phyloP scores from a whole-genome alignment of 2,888 invertebrate genomes.

The Scaptomyza parva region DNA sequence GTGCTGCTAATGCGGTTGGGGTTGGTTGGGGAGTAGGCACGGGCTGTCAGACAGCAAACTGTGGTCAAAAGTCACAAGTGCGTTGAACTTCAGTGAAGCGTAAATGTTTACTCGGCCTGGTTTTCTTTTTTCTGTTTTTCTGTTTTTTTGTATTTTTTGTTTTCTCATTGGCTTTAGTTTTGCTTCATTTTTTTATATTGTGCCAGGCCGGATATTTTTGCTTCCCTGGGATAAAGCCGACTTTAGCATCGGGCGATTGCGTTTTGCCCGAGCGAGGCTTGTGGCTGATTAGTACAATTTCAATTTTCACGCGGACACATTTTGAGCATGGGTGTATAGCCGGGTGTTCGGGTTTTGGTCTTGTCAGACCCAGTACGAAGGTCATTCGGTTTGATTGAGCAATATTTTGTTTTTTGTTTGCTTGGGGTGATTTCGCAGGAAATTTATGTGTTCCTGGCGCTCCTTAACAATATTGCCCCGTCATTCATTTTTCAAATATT shows the following conservation, averaged over 20 bases:
- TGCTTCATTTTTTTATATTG: slow-evolving; percentile 2
- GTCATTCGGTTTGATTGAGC: slow-evolving; percentile 69
- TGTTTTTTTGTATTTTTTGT: slow-evolving; percentile 18
- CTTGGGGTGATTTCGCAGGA: slow-evolving; percentile 69
- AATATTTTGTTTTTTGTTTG: slow-evolving; percentile 65
- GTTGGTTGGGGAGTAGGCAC: not conserved
- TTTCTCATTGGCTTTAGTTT: slow-evolving; percentile 23
- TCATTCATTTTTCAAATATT: slow-evolving; percentile 57
- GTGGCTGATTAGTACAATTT: slow-evolving; percentile 71
- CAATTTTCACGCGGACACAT: slow-evolving; percentile 73
- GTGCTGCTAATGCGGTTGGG: not conserved
- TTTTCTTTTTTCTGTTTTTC: slow-evolving; percentile 19
- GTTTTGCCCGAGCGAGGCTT: slow-evolving; percentile 18
- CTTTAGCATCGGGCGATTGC: slow-evolving; percentile 1
- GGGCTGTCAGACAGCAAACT: slow-evolving; percentile 34
- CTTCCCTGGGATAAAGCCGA: slow-evolving; percentile 6
- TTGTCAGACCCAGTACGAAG: slow-evolving; percentile 56
- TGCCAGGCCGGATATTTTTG: slow-evolving; percentile 21
- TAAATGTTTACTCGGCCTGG: slow-evolving; percentile 58
- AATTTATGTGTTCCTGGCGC: slow-evolving; percentile 57
- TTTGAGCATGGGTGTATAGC: slow-evolving; percentile 15
- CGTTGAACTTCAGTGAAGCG: slow-evolving; percentile 65
- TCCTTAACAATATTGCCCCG: slow-evolving; percentile 44
- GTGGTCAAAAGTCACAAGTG: slow-evolving; percentile 70
- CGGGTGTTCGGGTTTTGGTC: slow-evolving; percentile 26